Evolutionary conservation across 2,113 vertebrate genomes (phyloP).

Genomic region (Apeltes quadracus): DNA sequence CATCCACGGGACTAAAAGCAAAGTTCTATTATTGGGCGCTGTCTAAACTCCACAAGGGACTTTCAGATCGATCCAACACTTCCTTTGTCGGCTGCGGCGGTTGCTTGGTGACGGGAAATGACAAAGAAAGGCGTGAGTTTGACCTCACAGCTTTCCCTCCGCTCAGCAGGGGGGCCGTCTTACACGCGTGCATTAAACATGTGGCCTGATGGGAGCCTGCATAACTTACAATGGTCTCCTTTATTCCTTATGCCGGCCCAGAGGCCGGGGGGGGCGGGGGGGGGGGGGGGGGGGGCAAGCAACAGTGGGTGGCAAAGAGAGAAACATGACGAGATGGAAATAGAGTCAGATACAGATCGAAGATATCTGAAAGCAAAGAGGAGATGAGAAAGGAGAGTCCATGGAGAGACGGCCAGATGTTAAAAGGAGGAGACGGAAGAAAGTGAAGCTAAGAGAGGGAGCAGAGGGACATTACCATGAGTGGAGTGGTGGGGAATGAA

Average conservation of each 20-base stretch:
- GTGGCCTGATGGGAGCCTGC: constrained; percentile 7
- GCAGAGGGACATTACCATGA: constrained; percentile 22
- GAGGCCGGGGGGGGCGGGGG: too few species aligned
- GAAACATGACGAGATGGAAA: neutral
- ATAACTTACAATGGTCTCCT: neutral
- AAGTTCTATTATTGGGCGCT: too few species aligned
- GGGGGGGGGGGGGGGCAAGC: neutral
- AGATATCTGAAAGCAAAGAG: neutral
- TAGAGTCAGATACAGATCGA: neutral
- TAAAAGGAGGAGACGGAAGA: neutral
- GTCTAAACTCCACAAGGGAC: constrained; percentile 1
- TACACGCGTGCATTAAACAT: constrained; percentile 54
- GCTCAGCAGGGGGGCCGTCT: constrained; percentile 31
- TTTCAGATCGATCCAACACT: constrained; percentile 10
- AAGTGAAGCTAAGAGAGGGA: neutral
- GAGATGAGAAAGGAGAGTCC: neutral
- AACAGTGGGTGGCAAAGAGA: neutral
- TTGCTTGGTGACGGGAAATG: constrained; percentile 3
- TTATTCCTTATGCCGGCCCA: too few species aligned
- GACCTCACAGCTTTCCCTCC: constrained; percentile 25
- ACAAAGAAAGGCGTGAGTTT: constrained; percentile 1
- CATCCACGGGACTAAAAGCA: constrained; percentile 1
- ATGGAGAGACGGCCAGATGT: neutral
- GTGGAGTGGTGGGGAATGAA: constrained; percentile 18
- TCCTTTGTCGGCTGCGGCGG: neutral